Base-by-base conservation (phyloP, 2,113 vertebrate genomes). In the Scomber scombrus region DNA sequence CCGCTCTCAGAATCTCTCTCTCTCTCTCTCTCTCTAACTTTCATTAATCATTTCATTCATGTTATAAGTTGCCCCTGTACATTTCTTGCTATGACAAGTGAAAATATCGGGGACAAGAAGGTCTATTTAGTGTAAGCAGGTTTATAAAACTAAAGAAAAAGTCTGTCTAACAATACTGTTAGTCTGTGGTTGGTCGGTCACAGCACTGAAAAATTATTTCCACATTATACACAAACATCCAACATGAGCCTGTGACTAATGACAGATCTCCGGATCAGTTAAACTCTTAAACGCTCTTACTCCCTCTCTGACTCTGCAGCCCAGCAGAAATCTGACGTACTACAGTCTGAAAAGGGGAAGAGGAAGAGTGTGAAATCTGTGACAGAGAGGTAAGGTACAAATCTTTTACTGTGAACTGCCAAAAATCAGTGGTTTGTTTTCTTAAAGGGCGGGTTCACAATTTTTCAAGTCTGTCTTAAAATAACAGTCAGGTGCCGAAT, bases 351-450 rank as follows among this genome's bases (percentile, higher is more conserved):
- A 89, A 97, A 94, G 0, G 97, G 96, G 3, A 99, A 99, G 86
- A 96, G 95, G 71, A 99, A 99, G 87, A 88, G 89, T 0, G 95
- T 98, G 40, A 97, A 95, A 80, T 85, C 97, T 0, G 97, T 99
- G 1, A 12, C 92, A 0, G 8, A 96, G 0, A 90, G 98, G 71
- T 99, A 95, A 93, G 96, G 98, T 99, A 85, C 60, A n/a, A 3
- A n/a, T 19, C 19, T 66, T 61, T 83, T 26, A 26, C 23, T 69
- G n/a, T 54, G 19, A n/a, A 66, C 9, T 55, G 16, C 2, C 7
- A 23, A 5, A 46, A 50, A 7, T 56, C 6, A 0, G n/a, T n/a
- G n/a, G n/a, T 26, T 26, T 26, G 23, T 26, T 26, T 26, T 26
- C 23, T 26, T 26, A 26, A 26, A 26, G 23, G 23, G 23, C 3